Conservation (phyloP, 2,797 vertebrate genomes). For the Thamnophis elegans region DNA sequence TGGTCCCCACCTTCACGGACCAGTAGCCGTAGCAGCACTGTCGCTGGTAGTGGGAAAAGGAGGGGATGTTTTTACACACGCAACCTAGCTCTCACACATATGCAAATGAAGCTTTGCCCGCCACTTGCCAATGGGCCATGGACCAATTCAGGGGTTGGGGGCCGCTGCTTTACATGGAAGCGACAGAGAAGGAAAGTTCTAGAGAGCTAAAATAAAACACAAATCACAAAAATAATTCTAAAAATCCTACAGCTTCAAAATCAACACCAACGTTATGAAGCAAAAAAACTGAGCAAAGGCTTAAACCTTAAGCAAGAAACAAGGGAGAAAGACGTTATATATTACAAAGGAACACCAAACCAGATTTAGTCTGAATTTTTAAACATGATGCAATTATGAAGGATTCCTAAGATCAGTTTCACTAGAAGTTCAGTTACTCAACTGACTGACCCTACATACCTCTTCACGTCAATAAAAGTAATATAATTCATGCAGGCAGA, state of each 20-base stretch:
- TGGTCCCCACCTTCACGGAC: neutral
- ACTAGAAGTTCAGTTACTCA: neutral
- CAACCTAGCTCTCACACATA: neutral
- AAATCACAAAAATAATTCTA: neutral
- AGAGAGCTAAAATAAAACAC: neutral
- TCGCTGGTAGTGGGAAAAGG: too few species aligned
- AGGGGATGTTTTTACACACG: neutral
- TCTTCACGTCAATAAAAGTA: neutral
- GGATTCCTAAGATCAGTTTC: neutral
- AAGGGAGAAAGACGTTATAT: neutral
- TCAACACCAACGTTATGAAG: neutral
- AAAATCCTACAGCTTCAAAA: neutral
- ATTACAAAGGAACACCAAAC: neutral
- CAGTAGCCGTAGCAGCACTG: fast-evolving
- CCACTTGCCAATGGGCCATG: too few species aligned
- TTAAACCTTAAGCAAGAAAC: neutral
- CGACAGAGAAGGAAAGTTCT: neutral
- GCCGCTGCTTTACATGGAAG: neutral
- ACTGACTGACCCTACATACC: neutral
- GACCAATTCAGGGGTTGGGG: neutral
- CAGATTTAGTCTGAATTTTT: neutral
- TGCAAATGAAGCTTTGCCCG: neutral
- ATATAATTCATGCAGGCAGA: neutral
- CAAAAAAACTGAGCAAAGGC: neutral
- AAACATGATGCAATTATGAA: neutral